Evolutionary conservation across 2,113 vertebrate species (phyloP).

Genomic region (Eupsittula cactorum): DNA sequence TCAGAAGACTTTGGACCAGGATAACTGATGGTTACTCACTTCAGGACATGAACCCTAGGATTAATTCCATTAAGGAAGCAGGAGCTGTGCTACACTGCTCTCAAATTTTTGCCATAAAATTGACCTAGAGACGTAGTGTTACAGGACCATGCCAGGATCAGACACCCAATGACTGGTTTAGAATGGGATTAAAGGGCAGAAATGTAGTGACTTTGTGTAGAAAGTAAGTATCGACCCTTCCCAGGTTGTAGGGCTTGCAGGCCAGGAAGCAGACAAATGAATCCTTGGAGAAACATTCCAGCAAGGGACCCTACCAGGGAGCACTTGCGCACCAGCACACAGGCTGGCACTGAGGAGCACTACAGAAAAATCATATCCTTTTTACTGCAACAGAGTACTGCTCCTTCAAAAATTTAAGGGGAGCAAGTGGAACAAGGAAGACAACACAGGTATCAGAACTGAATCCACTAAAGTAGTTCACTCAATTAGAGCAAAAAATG

Average conservation of each 20-base stretch:
- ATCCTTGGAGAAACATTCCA: neutral
- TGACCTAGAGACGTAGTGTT: neutral
- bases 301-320: neutral
- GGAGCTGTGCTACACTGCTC: neutral
- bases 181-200: neutral
- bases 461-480: neutral
- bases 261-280: neutral
- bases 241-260: neutral
- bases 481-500: neutral
- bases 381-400: neutral
- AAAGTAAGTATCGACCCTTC: neutral
- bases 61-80: neutral
- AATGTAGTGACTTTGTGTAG: fast-evolving
- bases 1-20: neutral
- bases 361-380: neutral
- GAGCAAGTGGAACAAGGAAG: neutral
- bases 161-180: neutral
- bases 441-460: neutral
- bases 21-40: neutral
- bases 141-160: neutral
- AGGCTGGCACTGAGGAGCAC: neutral
- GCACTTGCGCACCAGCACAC: neutral
- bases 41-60: neutral
- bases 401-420: neutral
- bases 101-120: neutral